These are phyloP conservation scores for Ardeotis arabs DNA, from an alignment of 2,113 vertebrate species.

Conservation along the genomic window DNA sequence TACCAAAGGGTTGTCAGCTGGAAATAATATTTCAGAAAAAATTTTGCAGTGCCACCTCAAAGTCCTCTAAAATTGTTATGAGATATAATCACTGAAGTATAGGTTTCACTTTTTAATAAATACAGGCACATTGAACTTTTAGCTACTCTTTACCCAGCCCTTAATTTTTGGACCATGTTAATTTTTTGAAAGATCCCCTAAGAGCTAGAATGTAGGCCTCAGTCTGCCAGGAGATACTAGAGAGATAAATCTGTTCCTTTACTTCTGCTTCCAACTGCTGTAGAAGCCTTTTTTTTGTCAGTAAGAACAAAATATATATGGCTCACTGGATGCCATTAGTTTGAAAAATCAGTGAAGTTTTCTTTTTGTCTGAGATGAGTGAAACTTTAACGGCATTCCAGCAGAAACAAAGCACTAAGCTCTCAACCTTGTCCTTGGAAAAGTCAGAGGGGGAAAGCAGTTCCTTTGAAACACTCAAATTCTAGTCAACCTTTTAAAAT, in stretches of 20 bases:
- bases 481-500: background rate
- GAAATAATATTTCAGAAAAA: background rate
- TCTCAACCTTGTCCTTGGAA: background rate
- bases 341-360: constrained; percentile 11
- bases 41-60: background rate
- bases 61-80: background rate
- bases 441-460: background rate
- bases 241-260: background rate
- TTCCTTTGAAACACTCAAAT: background rate
- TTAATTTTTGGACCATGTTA: background rate
- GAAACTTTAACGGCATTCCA: background rate
- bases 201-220: background rate
- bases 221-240: background rate
- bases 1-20: background rate
- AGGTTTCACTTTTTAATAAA: background rate
- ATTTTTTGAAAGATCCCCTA: background rate
- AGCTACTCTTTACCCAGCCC: background rate
- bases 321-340: background rate
- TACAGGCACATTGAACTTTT: background rate
- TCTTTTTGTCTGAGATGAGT: background rate
- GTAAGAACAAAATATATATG: background rate
- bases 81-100: background rate
- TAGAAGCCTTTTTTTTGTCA: background rate
- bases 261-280: background rate
- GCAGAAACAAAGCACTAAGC: background rate